Evolutionary conservation across 2,888 invertebrate species (phyloP).

Genomic region (Trissonchulus sp.): DNA sequence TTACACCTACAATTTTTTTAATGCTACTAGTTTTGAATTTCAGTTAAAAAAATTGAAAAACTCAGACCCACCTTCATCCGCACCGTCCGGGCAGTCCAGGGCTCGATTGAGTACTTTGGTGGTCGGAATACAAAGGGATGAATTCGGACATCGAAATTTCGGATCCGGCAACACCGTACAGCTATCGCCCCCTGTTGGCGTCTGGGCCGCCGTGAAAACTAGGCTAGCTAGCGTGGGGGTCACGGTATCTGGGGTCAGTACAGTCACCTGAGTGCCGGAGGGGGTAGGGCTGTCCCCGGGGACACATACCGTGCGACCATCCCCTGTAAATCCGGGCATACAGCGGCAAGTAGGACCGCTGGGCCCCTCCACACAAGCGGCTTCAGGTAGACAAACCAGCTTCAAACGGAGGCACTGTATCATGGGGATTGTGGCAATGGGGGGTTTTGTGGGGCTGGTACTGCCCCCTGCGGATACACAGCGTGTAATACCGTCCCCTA

Average conservation of each 20-base stretch:
- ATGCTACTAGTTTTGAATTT: too few species aligned
- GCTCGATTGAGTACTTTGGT: conserved; percentile 41
- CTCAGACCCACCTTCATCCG: conserved; percentile 35
- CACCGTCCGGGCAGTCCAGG: conserved; percentile 35
- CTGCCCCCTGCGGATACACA: not conserved
- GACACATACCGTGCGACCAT: not conserved
- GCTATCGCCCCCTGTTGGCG: not conserved
- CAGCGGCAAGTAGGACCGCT: not conserved
- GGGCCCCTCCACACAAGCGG: not conserved
- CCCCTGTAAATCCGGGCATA: not conserved
- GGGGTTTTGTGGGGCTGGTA: not conserved
- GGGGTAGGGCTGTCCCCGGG: not conserved
- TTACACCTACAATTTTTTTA: too few species aligned
- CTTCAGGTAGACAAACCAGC: not conserved
- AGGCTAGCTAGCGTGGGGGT: not conserved
- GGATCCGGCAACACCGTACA: not conserved
- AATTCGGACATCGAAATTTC: conserved; percentile 37
- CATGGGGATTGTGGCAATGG: not conserved
- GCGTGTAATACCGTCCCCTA: not conserved
- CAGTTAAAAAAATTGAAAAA: too few species aligned
- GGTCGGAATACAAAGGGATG: conserved; percentile 42
- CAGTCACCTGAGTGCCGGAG: not conserved
- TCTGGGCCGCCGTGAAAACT: not conserved
- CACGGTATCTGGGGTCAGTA: too few species aligned
- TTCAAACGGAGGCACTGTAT: not conserved